phyloP scores from a whole-genome alignment of 2,888 invertebrate species.

The Lathronympha strigana region DNA sequence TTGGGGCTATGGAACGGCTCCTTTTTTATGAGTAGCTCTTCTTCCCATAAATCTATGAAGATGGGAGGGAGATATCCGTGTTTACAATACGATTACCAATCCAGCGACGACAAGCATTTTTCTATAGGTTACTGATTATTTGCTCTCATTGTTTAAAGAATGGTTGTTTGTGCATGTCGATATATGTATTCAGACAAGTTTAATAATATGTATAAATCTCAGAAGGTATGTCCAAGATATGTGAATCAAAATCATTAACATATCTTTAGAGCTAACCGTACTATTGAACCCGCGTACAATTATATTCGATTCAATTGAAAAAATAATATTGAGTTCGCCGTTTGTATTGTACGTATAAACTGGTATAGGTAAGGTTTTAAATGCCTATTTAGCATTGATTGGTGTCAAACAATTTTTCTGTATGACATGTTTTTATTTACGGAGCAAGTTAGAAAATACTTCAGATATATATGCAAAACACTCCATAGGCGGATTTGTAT shows the following conservation, averaged over 20 bases:
- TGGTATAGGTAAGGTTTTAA: not conserved
- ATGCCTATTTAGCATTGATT: not conserved
- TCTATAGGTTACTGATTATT: constrained; percentile 9
- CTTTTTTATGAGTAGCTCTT: constrained; percentile 59
- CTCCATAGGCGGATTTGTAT: too few species aligned
- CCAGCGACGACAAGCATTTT: not conserved
- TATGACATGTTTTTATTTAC: constrained; percentile 6
- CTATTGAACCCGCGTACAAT: too few species aligned
- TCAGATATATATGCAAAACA: constrained; percentile 26
- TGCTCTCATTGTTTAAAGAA: constrained; percentile 32
- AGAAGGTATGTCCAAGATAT: too few species aligned
- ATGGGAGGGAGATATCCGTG: constrained; percentile 3
- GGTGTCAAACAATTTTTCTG: not conserved
- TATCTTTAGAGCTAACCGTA: too few species aligned
- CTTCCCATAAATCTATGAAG: constrained; percentile 35
- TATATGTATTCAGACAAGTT: too few species aligned
- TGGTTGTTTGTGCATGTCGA: not conserved
- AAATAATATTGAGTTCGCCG: not conserved
- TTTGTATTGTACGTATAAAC: not conserved
- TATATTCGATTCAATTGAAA: not conserved
- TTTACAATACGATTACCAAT: not conserved
- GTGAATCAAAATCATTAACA: too few species aligned
- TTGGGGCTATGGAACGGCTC: constrained; percentile 18
- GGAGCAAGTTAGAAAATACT: constrained; percentile 39
- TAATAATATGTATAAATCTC: too few species aligned